phyloP scores from a whole-genome alignment of 2,113 vertebrate species.

The Hypocryptadius cinnamomeus region DNA sequence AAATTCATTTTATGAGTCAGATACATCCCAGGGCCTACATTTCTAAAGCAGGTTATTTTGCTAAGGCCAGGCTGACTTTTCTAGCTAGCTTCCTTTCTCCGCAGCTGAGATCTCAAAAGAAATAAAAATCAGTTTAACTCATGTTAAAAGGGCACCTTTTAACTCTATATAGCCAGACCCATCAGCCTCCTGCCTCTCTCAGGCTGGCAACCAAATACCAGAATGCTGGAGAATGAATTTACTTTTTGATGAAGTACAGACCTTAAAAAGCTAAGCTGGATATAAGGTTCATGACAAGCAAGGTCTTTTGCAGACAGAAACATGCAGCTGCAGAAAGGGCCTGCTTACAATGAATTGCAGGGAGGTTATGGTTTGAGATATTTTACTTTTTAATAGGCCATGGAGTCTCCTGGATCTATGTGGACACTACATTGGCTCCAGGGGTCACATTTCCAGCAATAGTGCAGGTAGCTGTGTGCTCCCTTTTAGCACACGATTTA shows the following conservation, averaged over 20 bases:
- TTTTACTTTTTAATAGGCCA: neutral
- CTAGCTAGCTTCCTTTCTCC: neutral
- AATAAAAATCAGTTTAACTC: neutral
- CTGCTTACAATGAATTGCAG: neutral
- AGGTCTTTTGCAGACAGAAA: neutral
- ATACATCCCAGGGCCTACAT: neutral
- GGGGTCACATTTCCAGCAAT: neutral
- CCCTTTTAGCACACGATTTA: neutral
- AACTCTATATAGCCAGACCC: neutral
- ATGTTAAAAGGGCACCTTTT: constrained; percentile 2
- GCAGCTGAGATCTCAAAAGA: neutral
- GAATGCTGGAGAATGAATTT: neutral
- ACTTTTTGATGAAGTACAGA: neutral
- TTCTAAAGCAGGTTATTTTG: neutral
- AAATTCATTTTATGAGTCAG: neutral
- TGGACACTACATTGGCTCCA: neutral
- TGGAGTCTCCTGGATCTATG: neutral
- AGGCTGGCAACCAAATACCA: neutral
- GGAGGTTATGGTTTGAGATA: neutral
- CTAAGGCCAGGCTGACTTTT: neutral
- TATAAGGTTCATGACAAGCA: neutral
- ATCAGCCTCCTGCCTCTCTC: neutral
- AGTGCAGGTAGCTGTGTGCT: neutral
- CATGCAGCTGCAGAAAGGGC: neutral
- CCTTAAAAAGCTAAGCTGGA: neutral